Evolutionary conservation across 2,113 vertebrate genomes (phyloP).

Genomic region (Callionymus lyra): DNA sequence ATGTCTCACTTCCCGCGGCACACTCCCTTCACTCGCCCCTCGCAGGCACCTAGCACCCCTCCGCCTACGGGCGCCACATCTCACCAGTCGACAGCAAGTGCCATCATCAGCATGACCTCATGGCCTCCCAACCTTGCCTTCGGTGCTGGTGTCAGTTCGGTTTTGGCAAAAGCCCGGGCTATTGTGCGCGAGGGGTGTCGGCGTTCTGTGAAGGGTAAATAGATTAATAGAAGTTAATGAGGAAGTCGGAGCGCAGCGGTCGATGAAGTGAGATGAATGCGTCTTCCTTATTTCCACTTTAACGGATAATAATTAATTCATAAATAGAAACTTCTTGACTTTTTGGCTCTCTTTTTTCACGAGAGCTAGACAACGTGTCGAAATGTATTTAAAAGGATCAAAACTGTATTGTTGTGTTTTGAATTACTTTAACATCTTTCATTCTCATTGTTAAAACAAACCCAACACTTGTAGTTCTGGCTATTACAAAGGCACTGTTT

Average conservation of each 20-base stretch:
- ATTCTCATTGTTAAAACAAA: too few relatives aligned
- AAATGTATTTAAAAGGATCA: too few relatives aligned
- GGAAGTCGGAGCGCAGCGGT: slow-evolving; percentile 28
- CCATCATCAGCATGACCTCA: slow-evolving; percentile 64
- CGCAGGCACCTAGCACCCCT: slow-evolving; percentile 53
- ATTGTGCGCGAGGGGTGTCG: slow-evolving; percentile 42
- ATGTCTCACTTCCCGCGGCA: slow-evolving; percentile 68
- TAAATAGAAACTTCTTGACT: too few relatives aligned
- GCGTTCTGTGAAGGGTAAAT: slow-evolving; percentile 60
- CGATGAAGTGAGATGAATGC: too few relatives aligned
- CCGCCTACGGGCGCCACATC: slow-evolving; percentile 54
- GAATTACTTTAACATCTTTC: too few relatives aligned
- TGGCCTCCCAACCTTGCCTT: slow-evolving; percentile 59
- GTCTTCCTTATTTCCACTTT: too few relatives aligned
- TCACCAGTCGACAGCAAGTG: slow-evolving; percentile 61
- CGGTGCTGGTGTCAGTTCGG: slow-evolving; percentile 65
- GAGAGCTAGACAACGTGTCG: too few relatives aligned
- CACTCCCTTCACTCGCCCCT: slow-evolving; percentile 55
- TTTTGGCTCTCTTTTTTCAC: too few relatives aligned
- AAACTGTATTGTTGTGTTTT: too few relatives aligned
- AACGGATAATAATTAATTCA: too few relatives aligned
- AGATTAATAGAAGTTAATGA: slow-evolving; percentile 69
- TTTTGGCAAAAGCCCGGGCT: slow-evolving; percentile 49
- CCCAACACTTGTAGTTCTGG: too few relatives aligned
- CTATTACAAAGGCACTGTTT: too few relatives aligned